Evolutionary conservation across 2,113 vertebrate species (phyloP).

Genomic region (Morone chrysops): DNA sequence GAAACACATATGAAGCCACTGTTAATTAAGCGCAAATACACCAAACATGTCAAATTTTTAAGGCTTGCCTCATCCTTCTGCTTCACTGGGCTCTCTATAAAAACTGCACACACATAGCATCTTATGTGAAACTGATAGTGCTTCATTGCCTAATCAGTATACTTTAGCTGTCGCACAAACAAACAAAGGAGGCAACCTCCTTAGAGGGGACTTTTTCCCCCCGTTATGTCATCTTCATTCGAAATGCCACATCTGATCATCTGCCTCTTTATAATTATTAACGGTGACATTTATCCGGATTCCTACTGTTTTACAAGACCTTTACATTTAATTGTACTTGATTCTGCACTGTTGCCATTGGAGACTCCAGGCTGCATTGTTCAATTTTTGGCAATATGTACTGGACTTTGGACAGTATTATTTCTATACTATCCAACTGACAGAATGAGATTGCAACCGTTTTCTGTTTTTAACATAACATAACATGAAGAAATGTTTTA

Average conservation of each 20-base stretch:
- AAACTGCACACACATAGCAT: background rate
- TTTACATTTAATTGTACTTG: constrained; percentile 60
- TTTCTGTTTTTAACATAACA: no score
- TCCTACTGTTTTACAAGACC: constrained; percentile 64
- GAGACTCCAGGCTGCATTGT: background rate
- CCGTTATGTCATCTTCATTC: constrained; percentile 33
- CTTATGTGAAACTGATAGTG: background rate
- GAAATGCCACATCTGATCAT: constrained; percentile 68
- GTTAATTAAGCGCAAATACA: constrained; percentile 54
- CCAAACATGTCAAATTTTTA: constrained; percentile 36
- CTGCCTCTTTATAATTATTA: constrained; percentile 56
- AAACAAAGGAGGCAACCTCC: constrained; percentile 23
- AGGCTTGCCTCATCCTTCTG: constrained; percentile 1
- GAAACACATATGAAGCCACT: constrained; percentile 43
- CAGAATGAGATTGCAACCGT: no score
- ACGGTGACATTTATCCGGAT: constrained; percentile 67
- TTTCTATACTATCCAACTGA: background rate
- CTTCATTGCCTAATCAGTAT: constrained; percentile 27
- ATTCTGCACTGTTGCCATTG: constrained; percentile 31
- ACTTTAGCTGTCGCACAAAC: constrained; percentile 38
- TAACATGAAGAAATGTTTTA: no score
- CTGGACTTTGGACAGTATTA: background rate
- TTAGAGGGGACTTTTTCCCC: background rate
- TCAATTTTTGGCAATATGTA: background rate
- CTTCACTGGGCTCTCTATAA: background rate